Base-by-base conservation (phyloP, 2,888 invertebrate species). In the Acleris sparsana region DNA sequence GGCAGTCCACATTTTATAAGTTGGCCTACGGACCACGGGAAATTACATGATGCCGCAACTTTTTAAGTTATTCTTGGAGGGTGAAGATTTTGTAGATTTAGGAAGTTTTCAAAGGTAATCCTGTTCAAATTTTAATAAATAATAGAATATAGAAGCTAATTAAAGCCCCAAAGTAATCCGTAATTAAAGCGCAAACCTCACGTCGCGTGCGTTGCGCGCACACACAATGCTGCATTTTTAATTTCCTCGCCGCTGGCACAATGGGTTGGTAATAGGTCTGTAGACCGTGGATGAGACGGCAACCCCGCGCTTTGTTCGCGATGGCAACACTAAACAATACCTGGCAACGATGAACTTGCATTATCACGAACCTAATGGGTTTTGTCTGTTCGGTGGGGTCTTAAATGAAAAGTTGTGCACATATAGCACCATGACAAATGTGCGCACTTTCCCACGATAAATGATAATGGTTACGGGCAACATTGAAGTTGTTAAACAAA, bases 291-390 rank as follows among this genome's bases (percentile, higher is more conserved):
- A 89, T 86, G 89, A 89, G 86, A 87, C 85, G 81, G 86, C 84
- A 85, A 86, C 88, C 87, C 83, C 78, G 75, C 73, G 83, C 86
- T 87, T 88, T 88, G 87, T 88, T 86, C 85, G 76, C 75, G 75
- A 75, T 84, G 83, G 85, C 80, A 84, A 86, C 85, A 85, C 85
- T 86, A 87, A 89, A 91, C 90, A 92, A 92, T 91, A 90, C 91
- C 90, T 90, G 85, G 68, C 76, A 73, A 71, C 84, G 81, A 83
- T 88, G 88, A 91, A 88, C 88, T 88, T 90, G 92, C 92, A 90
- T 89, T 89, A 92, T 91, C 91, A 88, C 88, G 80, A 79, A 84
- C 80, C 86, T 89, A 89, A 90, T 90, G 89, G 88, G 89, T 88
- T 89, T 87, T 85, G 88, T 88, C 87, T 88, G 86, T 87, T 77